Percentiles rank a stretch among this genome's conserved stretches.
Conservation (phyloP, 2,797 vertebrate genomes). For the Phalanger gymnotis region DNA sequence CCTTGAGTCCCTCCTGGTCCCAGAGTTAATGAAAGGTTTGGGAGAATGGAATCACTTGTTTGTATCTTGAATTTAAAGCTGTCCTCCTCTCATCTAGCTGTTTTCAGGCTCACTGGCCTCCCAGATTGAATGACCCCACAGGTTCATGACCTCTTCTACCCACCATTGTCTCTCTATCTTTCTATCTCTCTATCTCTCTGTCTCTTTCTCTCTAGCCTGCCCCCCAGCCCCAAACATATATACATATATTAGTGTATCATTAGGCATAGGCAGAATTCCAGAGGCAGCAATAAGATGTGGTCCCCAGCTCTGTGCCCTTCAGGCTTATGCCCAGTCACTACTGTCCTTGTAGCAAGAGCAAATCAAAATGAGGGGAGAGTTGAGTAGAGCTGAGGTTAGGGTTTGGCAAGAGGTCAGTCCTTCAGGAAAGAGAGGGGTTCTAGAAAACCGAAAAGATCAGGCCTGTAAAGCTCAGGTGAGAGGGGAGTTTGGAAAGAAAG, state of each 20-base stretch:
- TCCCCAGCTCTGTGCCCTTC: neutral
- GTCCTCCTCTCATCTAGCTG: neutral
- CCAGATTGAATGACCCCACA: neutral
- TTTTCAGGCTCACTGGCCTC: neutral
- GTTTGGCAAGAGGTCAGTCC: neutral
- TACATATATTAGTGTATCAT: neutral
- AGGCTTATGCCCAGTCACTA: neutral
- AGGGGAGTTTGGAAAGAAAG: conserved; percentile 1
- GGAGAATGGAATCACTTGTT: neutral
- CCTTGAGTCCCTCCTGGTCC: neutral
- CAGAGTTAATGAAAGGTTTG: conserved; percentile 2
- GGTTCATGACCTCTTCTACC: neutral
- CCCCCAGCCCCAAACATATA: neutral
- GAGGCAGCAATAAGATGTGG: neutral
- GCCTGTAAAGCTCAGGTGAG: neutral
- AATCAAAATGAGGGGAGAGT: neutral
- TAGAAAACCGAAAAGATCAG: neutral
- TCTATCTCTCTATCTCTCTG: neutral
- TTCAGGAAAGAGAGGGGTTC: neutral
- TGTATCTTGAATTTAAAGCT: neutral
- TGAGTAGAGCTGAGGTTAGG: neutral
- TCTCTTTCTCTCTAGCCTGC: neutral
- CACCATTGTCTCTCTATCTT: too few species aligned
- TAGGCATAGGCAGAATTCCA: neutral
- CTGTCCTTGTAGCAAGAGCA: conserved; percentile 6